Conservation (phyloP, 2,888 invertebrate species). For the Cotesia congregata region DNA sequence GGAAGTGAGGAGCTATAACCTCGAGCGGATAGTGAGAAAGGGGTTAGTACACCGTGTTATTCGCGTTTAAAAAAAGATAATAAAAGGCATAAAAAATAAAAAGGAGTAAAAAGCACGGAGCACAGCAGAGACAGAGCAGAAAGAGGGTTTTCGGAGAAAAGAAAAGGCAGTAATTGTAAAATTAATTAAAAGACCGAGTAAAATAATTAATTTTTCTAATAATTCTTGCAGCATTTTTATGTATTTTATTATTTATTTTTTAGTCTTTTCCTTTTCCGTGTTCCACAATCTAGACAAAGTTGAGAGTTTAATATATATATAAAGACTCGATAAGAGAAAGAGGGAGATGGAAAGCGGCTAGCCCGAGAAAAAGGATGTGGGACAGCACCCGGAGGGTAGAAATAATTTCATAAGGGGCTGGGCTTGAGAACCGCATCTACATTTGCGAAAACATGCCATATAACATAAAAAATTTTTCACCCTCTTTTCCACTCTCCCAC, state of each 20-base stretch:
- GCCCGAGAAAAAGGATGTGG: slow-evolving; percentile 33
- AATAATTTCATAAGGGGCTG: slow-evolving; percentile 67
- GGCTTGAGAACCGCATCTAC: slow-evolving; percentile 67
- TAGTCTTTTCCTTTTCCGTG: slow-evolving; percentile 24
- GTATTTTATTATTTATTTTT: slow-evolving; percentile 34
- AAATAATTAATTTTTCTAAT: slow-evolving; percentile 71
- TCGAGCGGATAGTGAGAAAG: neutral
- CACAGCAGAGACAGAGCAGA: neutral
- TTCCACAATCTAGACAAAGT: slow-evolving; percentile 9
- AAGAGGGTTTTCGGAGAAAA: slow-evolving; percentile 41
- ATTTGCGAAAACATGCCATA: slow-evolving; percentile 63
- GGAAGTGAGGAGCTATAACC: slow-evolving; percentile 1
- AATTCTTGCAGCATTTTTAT: slow-evolving; percentile 66
- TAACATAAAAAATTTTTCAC: slow-evolving; percentile 28
- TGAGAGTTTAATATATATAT: slow-evolving; percentile 1
- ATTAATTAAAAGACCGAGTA: slow-evolving; percentile 69
- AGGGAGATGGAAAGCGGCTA: slow-evolving; percentile 10
- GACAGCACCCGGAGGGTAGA: slow-evolving; percentile 58
- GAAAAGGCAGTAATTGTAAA: slow-evolving; percentile 64
- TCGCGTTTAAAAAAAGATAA: slow-evolving; percentile 1
- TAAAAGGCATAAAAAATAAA: slow-evolving; percentile 33
- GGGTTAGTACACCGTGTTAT: neutral
- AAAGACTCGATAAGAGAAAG: slow-evolving; percentile 10
- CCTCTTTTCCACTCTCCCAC: neutral
- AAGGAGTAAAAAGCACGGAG: slow-evolving; percentile 4